Evolutionary conservation across 2,113 vertebrate species (phyloP).

Genomic region (Fulmarus glacialis): DNA sequence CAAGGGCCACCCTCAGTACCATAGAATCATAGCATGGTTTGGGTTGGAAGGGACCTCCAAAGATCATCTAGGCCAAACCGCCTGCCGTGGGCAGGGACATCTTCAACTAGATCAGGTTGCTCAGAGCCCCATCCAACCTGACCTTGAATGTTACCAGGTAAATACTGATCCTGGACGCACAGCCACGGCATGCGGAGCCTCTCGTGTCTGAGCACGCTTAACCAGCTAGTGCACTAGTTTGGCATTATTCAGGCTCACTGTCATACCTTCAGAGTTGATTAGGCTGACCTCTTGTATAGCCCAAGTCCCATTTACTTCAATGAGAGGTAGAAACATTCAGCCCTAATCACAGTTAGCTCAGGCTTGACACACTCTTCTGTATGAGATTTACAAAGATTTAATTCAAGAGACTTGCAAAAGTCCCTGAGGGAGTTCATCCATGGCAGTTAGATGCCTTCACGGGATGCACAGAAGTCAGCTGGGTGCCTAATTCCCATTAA

Average conservation of each 20-base stretch:
- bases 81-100: not conserved
- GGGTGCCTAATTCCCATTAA: slow-evolving; percentile 17
- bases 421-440: not conserved
- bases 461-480: not conserved
- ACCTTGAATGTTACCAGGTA: not conserved
- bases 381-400: not conserved
- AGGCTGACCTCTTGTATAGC: not conserved
- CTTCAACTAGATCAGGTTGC: not conserved
- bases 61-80: not conserved
- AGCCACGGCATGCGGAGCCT: accelerated
- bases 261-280: not conserved
- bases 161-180: not conserved
- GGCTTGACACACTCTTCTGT: not conserved
- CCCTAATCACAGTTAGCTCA: not conserved
- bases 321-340: not conserved
- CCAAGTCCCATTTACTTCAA: not conserved
- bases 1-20: not conserved
- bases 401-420: not conserved
- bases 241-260: not conserved
- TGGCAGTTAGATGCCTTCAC: not conserved
- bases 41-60: not conserved
- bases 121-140: not conserved
- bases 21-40: not conserved
- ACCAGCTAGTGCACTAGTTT: not conserved
- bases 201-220: not conserved